Conservation (phyloP, 2,888 invertebrate species). For the Athalia circularis region DNA sequence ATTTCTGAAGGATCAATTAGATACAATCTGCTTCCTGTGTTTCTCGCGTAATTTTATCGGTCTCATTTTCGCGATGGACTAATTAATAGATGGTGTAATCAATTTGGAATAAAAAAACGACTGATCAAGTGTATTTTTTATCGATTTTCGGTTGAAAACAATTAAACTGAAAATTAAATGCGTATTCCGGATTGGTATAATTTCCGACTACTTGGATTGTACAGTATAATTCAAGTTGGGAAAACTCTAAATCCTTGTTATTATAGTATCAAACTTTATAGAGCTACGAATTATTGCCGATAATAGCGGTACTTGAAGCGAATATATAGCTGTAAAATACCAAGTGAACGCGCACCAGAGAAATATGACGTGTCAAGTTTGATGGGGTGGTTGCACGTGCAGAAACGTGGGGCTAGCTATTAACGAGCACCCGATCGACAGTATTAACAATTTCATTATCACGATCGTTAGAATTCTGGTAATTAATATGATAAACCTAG, state of each 20-base stretch:
- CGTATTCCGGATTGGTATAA: too few relatives aligned
- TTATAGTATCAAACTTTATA: too few relatives aligned
- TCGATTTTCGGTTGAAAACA: too few relatives aligned
- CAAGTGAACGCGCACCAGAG: neutral
- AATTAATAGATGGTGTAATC: slow-evolving; percentile 16
- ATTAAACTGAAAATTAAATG: too few relatives aligned
- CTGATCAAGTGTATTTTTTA: neutral
- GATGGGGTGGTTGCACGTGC: slow-evolving; percentile 3
- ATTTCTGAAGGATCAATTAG: neutral
- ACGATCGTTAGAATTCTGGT: slow-evolving; percentile 11
- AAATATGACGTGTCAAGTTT: slow-evolving; percentile 3
- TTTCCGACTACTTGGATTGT: too few relatives aligned
- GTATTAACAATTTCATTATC: slow-evolving; percentile 35
- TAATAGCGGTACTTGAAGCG: neutral
- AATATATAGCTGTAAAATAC: neutral
- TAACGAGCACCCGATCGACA: slow-evolving; percentile 8
- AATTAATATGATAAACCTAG: slow-evolving; percentile 22
- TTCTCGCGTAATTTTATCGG: neutral
- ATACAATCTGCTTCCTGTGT: slow-evolving; percentile 9
- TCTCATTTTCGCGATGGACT: neutral
- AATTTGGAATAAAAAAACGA: neutral
- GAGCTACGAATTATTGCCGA: too few relatives aligned
- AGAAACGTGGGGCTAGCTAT: neutral
- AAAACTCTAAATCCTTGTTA: too few relatives aligned
- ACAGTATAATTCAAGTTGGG: too few relatives aligned